Percentiles rank a stretch among this genome's conserved stretches.
Evolutionary conservation across 2,888 invertebrate species (phyloP).

Genomic region (Muschampia plurimacula): DNA sequence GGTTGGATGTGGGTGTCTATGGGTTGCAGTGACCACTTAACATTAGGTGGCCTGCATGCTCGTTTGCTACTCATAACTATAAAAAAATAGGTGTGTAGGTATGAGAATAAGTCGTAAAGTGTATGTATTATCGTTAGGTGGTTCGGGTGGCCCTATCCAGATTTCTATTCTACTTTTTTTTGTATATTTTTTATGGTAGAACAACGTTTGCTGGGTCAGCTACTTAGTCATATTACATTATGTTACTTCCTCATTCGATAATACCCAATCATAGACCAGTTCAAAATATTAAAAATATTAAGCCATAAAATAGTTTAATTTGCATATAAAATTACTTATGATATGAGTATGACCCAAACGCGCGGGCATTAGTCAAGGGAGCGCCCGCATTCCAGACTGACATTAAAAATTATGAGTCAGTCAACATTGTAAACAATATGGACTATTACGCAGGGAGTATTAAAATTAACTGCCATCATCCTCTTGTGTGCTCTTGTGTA

Average conservation of each 20-base stretch:
- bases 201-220: too few relatives aligned
- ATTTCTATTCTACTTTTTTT: too few relatives aligned
- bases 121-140: too few relatives aligned
- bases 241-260: neutral
- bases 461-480: conserved; percentile 9
- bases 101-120: too few relatives aligned
- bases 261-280: neutral
- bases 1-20: too few relatives aligned
- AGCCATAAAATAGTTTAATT: neutral
- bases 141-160: too few relatives aligned
- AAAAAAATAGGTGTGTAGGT: too few relatives aligned
- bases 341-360: neutral
- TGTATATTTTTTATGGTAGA: too few relatives aligned
- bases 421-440: conserved; percentile 27
- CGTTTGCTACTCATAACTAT: too few relatives aligned
- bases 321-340: neutral
- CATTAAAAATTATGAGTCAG: conserved; percentile 26
- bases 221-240: too few relatives aligned
- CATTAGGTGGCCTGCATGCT: too few relatives aligned
- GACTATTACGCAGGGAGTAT: conserved; percentile 14
- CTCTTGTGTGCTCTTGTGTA: neutral
- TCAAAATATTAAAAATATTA: neutral
- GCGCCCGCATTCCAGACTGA: conserved; percentile 24
- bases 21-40: too few relatives aligned
- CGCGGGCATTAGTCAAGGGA: conserved; percentile 1